Base-by-base conservation (phyloP, 2,888 invertebrate genomes). In the Dryocosmus kuriphilus region DNA sequence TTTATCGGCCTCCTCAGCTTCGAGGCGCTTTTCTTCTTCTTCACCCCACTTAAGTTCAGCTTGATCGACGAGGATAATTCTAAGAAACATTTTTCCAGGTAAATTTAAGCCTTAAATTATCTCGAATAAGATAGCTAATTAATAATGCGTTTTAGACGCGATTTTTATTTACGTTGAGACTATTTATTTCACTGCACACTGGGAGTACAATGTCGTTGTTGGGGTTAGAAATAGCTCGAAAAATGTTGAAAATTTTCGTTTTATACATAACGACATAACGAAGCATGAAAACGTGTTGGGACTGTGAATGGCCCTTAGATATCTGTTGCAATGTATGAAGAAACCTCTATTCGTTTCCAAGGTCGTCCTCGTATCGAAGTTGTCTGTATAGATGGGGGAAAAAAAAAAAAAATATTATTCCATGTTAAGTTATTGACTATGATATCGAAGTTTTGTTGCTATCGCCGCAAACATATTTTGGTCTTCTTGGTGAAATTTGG, bases 281-380 rank as follows among this genome's bases (percentile, higher is more conserved):
- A 65, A 99, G 92, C n/a, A n/a, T 76, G 99, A 92, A 61, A 96
- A 93, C 75, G 94, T 92, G 91, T 95, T 95, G 83, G 93, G 90
- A 80, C 91, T 92, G 83, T 93, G 92, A 84, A 93, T 92, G 86
- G 94, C 94, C 88, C 95, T 93, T 82, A 98, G 93, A 92, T 98
- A 99, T 84, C 96, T 93, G 92, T 99, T 99, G 80, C 95, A 94
- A n/a, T 95, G 93, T 2, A 95, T 93, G n/a, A 99, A 96, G 71
- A 99, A 92, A 88, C 98, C 97, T 80, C 98, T 94, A 2, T 99
- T 92, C 0, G 93, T 93, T 88, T 99, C 98, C 75, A 99, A 89
- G 0, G 96, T 96, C 22, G 94, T 93, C 85, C 97, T 95, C 0
- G 99, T 99, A 92, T 99, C 98, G 77, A 99, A 94, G 90, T 98